Conservation (phyloP, 1,140 invertebrate species). For the Eufriesea mexicana region DNA sequence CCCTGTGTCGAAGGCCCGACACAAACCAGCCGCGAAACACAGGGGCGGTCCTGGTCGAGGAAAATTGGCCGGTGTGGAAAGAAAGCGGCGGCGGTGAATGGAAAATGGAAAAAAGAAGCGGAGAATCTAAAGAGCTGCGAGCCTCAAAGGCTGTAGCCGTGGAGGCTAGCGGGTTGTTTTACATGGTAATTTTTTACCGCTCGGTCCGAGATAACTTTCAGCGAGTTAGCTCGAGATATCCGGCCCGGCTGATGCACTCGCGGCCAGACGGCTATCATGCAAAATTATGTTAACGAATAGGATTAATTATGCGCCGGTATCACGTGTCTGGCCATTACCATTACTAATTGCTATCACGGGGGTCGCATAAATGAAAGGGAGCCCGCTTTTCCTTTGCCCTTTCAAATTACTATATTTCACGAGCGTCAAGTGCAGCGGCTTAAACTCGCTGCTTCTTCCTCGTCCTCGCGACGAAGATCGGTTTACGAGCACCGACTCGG, state of each 20-base stretch:
- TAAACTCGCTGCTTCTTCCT: not conserved
- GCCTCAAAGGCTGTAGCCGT: constrained; percentile 24
- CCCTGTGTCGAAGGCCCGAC: constrained; percentile 2
- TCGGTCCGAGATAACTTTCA: constrained; percentile 52
- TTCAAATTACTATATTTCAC: not conserved
- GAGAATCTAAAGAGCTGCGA: constrained; percentile 30
- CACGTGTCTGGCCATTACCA: constrained; percentile 28
- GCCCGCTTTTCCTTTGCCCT: not conserved
- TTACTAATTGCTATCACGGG: constrained; percentile 21
- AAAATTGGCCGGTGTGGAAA: constrained; percentile 49
- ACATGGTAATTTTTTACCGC: constrained; percentile 60
- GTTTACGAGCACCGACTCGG: not conserved
- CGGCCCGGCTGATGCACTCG: constrained; percentile 14
- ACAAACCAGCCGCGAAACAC: constrained; percentile 24
- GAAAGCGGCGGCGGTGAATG: not conserved
- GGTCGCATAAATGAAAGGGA: constrained; percentile 20
- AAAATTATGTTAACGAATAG: constrained; percentile 51
- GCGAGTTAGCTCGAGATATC: constrained; percentile 37
- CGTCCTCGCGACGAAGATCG: not conserved
- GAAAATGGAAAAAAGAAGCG: not conserved
- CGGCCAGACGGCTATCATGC: constrained; percentile 37
- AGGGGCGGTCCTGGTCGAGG: not conserved
- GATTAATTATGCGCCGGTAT: constrained; percentile 43
- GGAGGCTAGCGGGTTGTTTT: constrained; percentile 28
- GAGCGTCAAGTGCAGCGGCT: not conserved